Evolutionary conservation across 2,113 vertebrate species (phyloP).

Genomic region (Pomatostomus ruficeps): DNA sequence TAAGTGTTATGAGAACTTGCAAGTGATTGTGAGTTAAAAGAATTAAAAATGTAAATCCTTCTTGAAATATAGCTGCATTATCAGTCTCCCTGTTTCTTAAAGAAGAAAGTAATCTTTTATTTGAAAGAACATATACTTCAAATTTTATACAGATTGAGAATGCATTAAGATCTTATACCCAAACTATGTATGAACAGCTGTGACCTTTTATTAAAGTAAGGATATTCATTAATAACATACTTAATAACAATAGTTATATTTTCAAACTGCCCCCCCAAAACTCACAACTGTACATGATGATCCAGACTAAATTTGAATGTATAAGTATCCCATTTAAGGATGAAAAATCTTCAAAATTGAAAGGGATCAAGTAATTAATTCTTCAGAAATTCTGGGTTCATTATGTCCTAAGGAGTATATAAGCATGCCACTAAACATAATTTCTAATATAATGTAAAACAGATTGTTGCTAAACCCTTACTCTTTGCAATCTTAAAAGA

Average conservation of each 20-base stretch:
- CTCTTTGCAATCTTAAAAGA: background rate
- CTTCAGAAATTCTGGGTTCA: background rate
- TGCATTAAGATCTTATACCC: background rate
- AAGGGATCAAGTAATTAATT: background rate
- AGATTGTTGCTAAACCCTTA: background rate
- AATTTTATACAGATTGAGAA: background rate
- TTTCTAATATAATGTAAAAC: background rate
- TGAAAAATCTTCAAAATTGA: background rate
- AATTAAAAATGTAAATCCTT: background rate
- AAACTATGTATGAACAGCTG: background rate
- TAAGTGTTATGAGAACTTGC: background rate
- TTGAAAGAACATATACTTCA: background rate
- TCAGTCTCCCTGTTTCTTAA: background rate
- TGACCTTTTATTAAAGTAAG: background rate
- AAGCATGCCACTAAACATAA: background rate
- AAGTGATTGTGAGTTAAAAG: background rate
- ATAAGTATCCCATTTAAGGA: background rate
- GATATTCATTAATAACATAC: background rate
- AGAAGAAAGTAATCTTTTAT: background rate
- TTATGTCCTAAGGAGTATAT: background rate
- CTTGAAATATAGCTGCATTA: background rate
- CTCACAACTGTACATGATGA: background rate
- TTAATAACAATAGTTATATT: background rate
- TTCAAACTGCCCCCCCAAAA: background rate
- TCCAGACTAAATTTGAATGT: background rate